Conservation (phyloP, 2,797 vertebrate genomes). For the Centroberyx gerrardi region DNA sequence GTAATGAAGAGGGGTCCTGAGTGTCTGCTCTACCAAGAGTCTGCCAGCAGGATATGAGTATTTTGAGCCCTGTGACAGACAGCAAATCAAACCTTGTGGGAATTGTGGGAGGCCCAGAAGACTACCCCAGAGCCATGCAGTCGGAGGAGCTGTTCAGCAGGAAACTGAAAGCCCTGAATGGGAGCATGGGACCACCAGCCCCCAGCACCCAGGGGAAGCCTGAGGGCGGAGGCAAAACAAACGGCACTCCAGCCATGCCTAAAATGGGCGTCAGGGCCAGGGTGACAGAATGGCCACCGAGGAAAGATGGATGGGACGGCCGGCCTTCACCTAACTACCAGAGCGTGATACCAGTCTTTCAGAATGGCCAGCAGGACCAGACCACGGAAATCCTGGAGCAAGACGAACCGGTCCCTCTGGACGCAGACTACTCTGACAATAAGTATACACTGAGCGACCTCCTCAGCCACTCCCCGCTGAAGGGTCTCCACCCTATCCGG, state of each 20-base stretch:
- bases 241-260: conserved; percentile 93
- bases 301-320: conserved; percentile 93
- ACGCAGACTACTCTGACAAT: conserved; percentile 88
- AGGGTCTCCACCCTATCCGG: conserved; percentile 93
- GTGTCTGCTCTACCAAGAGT: conserved; percentile 76
- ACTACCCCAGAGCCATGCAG: conserved; percentile 91
- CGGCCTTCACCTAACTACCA: conserved; percentile 89
- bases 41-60: conserved; percentile 89
- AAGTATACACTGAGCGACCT: conserved; percentile 91
- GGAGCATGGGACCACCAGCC: conserved; percentile 89
- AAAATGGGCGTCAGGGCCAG: conserved; percentile 98
- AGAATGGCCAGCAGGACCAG: conserved; percentile 92
- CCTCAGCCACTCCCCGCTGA: conserved; percentile 90
- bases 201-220: conserved; percentile 85
- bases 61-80: conserved; percentile 88
- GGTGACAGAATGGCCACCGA: conserved; percentile 96
- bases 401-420: conserved; percentile 84
- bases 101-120: conserved; percentile 87
- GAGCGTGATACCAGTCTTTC: conserved; percentile 85
- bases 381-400: conserved; percentile 80
- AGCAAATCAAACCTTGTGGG: conserved; percentile 89
- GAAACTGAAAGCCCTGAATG: conserved; percentile 94
- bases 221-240: conserved; percentile 89
- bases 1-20: conserved; percentile 77
- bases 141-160: conserved; percentile 94